Evolutionary conservation across 2,797 vertebrate genomes (phyloP).

Genomic region (Gymnoscopelus microlampas): DNA sequence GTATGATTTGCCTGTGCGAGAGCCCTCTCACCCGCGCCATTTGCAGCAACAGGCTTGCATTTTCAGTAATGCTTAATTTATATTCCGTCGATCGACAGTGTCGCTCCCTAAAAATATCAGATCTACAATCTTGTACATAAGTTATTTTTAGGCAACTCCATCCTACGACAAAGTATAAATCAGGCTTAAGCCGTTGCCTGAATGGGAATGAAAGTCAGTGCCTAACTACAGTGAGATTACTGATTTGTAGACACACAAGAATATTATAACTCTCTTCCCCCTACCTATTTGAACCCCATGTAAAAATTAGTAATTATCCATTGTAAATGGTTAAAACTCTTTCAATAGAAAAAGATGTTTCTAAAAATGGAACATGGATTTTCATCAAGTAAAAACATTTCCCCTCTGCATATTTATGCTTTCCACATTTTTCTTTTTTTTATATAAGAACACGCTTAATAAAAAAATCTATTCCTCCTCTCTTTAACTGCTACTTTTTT

Average conservation of each 20-base stretch:
- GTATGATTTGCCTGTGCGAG: conserved; percentile 40
- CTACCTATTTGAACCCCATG: conserved; percentile 65
- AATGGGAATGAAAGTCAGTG: conserved; percentile 61
- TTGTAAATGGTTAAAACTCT: conserved; percentile 69
- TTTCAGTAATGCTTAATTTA: conserved; percentile 23
- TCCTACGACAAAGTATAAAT: no score
- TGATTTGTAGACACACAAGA: conserved; percentile 68
- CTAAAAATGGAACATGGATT: conserved; percentile 76
- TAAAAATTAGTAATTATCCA: conserved; percentile 68
- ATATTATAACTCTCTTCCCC: conserved; percentile 56
- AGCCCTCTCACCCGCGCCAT: conserved; percentile 39
- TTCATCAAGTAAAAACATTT: conserved; percentile 78
- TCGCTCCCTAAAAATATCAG: no score
- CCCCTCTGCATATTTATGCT: conserved; percentile 60
- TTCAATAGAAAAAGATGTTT: conserved; percentile 77
- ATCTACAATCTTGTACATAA: no score
- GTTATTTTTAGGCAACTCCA: no score
- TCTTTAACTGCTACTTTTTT: conserved; percentile 60
- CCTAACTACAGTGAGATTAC: conserved; percentile 63
- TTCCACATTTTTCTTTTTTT: conserved; percentile 51
- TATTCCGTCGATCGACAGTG: no score
- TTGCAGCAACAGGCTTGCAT: conserved; percentile 41
- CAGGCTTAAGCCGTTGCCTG: conserved; percentile 27
- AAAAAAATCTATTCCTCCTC: conserved; percentile 56
- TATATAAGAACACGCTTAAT: conserved; percentile 71